Evolutionary conservation across 2,113 vertebrate species (phyloP).

Genomic region (Pica pica): DNA sequence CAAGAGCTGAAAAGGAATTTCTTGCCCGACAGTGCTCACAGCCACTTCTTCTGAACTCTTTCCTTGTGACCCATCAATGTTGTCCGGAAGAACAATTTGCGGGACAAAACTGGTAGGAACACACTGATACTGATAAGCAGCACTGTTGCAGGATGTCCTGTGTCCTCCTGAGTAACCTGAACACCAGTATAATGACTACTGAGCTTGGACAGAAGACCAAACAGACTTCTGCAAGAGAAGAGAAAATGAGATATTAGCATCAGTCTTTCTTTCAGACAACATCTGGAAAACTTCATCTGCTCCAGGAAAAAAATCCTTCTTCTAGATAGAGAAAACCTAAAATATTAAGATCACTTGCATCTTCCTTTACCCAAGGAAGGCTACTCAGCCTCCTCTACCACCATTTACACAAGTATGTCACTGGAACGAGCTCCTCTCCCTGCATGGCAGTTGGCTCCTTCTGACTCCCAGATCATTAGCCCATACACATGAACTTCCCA

Average conservation of each 20-base stretch:
- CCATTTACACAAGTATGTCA: neutral
- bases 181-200: neutral
- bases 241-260: neutral
- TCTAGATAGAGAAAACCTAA: neutral
- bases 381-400: neutral
- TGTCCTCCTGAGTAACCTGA: neutral
- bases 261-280: neutral
- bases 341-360: neutral
- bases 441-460: neutral
- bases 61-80: neutral
- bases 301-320: neutral
- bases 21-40: neutral
- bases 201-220: neutral
- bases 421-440: neutral
- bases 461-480: neutral
- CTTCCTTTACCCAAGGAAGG: neutral
- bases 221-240: neutral
- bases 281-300: neutral
- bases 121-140: neutral
- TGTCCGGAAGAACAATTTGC: neutral
- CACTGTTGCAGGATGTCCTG: accelerated
- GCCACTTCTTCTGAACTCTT: neutral
- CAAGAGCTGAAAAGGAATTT: neutral
- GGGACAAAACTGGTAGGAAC: neutral
- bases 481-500: neutral